A percentile compares a stretch with the other conserved stretches of the same genome.
Conservation (phyloP, 2,888 invertebrate genomes). For the Aphodius sticticus region DNA sequence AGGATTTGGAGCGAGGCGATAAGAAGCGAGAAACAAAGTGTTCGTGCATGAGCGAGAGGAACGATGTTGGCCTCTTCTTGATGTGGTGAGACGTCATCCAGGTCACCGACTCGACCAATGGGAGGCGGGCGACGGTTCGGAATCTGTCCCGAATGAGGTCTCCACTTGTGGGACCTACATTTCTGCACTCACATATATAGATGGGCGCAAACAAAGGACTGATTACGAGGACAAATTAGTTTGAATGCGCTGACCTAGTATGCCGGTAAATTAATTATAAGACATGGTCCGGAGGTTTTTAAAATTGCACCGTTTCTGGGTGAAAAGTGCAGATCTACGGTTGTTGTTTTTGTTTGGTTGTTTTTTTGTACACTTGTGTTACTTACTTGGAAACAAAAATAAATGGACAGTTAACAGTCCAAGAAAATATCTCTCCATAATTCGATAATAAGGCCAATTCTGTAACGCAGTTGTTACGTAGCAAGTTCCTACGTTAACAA, state of each 20-base stretch:
- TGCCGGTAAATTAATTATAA: background rate
- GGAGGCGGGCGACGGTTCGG: background rate
- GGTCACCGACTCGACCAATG: conserved; percentile 41
- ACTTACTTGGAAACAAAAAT: no score
- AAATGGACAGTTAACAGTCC: no score
- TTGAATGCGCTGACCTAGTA: background rate
- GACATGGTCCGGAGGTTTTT: no score
- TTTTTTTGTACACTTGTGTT: no score
- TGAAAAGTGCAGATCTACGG: no score
- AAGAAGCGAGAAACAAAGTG: background rate
- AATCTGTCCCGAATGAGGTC: background rate
- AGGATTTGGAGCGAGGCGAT: background rate
- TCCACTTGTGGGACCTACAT: conserved; percentile 4
- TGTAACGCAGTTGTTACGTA: no score
- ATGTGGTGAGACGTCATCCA: conserved; percentile 37
- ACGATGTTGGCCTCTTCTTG: conserved; percentile 29
- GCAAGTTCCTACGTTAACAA: no score
- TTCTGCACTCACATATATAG: background rate
- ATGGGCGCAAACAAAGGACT: background rate
- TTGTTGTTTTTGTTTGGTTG: no score
- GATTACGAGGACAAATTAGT: background rate
- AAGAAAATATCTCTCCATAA: no score
- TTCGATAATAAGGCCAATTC: no score
- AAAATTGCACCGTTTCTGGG: no score
- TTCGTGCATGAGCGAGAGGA: conserved; percentile 26